Conservation (phyloP, 2,888 invertebrate genomes). For the Hipparchia sbordonii region DNA sequence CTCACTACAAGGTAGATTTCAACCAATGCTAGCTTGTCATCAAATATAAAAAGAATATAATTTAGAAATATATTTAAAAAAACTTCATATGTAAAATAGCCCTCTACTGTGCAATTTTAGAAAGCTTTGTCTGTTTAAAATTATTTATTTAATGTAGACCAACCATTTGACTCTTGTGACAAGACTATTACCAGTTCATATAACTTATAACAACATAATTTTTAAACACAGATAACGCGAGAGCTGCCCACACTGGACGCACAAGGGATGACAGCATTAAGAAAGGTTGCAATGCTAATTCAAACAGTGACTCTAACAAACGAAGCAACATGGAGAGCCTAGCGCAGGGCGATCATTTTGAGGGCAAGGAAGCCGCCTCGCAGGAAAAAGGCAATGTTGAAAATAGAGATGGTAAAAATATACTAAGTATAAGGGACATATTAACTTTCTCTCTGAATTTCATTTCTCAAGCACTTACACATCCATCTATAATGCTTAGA, state of each 20-base stretch:
- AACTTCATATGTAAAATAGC: too few species aligned
- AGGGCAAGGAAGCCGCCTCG: conserved; percentile 66
- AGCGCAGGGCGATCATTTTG: conserved; percentile 74
- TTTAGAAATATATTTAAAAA: too few species aligned
- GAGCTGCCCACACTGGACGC: conserved; percentile 65
- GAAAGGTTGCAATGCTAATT: conserved; percentile 73
- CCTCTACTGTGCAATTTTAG: too few species aligned
- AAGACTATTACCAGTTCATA: background rate
- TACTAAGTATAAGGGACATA: background rate
- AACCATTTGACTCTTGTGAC: too few species aligned
- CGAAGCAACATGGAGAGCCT: conserved; percentile 75
- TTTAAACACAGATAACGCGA: conserved; percentile 69
- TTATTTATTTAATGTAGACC: too few species aligned
- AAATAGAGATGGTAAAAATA: conserved; percentile 61
- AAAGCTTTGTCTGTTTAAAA: too few species aligned
- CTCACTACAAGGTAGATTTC: too few species aligned
- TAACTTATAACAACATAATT: background rate
- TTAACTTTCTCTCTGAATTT: too few species aligned
- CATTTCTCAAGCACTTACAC: too few species aligned
- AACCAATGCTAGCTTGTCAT: too few species aligned
- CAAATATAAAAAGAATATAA: too few species aligned
- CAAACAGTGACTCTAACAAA: conserved; percentile 63
- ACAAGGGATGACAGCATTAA: conserved; percentile 77
- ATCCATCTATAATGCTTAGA: too few species aligned
- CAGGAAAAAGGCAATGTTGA: conserved; percentile 66